phyloP scores from a whole-genome alignment of 2,797 vertebrate species.

The Epinephelus coioides region DNA sequence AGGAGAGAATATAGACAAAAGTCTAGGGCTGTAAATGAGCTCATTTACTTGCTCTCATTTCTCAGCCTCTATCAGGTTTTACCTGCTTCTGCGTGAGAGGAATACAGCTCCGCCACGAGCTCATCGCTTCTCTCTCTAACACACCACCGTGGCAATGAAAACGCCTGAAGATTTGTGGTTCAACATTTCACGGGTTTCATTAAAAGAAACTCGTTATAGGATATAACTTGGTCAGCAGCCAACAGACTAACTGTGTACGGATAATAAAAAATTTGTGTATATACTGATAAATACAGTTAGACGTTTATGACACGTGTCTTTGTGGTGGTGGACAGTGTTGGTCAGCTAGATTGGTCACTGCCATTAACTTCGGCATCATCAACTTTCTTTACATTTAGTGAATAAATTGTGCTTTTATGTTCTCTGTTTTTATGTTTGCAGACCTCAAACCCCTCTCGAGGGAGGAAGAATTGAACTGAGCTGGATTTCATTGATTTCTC shows the following conservation, averaged over 20 bases:
- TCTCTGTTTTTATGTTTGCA: not conserved
- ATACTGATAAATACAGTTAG: not conserved
- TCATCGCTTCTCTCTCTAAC: conserved; percentile 11
- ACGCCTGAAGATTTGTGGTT: not conserved
- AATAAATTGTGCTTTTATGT: not conserved
- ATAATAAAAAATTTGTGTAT: not conserved
- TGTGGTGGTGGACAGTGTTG: not conserved
- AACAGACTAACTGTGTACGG: not conserved
- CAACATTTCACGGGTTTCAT: conserved; percentile 12
- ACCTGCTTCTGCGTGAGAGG: conserved; percentile 60
- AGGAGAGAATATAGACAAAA: conserved; percentile 46
- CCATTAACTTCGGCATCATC: not conserved
- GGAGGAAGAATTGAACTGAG: conserved; percentile 3
- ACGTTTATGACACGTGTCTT: not conserved
- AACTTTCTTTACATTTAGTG: not conserved
- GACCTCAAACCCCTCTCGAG: not conserved
- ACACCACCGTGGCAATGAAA: not conserved
- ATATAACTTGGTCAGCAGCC: not conserved
- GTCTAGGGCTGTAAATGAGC: conserved; percentile 70
- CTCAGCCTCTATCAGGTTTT: conserved; percentile 60
- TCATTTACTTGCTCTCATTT: conserved; percentile 76
- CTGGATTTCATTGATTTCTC: conserved; percentile 12
- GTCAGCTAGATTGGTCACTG: not conserved
- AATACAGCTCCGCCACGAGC: conserved; percentile 56
- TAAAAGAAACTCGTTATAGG: not conserved